Percentiles rank a stretch among this genome's conserved stretches.
phyloP scores from a whole-genome alignment of 2,113 vertebrate genomes.

The Cacatua alba region DNA sequence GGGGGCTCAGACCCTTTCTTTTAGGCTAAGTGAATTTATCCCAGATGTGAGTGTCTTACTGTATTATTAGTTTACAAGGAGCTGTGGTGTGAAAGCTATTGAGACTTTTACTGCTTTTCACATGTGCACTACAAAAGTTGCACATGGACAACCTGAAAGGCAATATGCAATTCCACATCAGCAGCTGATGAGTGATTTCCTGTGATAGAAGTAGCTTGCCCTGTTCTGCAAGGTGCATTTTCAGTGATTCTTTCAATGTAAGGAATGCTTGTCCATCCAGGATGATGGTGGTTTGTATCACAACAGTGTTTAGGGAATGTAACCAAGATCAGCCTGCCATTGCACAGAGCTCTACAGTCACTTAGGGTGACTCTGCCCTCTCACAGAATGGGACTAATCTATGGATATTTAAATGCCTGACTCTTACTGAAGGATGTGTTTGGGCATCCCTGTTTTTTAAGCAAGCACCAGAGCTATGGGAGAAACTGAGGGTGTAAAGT shows the following conservation, averaged over 20 bases:
- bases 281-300: neutral
- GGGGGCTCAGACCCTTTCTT: neutral
- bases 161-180: neutral
- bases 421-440: neutral
- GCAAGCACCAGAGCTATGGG: neutral
- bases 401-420: neutral
- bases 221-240: neutral
- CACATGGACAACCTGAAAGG: neutral
- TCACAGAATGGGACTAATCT: neutral
- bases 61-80: neutral
- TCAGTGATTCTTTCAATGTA: neutral
- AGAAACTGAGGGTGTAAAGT: neutral
- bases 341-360: neutral
- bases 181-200: neutral
- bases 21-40: neutral
- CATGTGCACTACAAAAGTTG: neutral
- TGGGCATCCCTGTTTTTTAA: neutral
- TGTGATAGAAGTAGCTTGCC: neutral
- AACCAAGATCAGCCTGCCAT: neutral
- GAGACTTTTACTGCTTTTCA: neutral
- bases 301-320: neutral
- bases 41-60: neutral
- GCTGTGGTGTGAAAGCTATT: neutral
- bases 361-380: neutral
- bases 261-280: neutral